phyloP scores from a whole-genome alignment of 2,797 vertebrate genomes.

The Capromys pilorides region DNA sequence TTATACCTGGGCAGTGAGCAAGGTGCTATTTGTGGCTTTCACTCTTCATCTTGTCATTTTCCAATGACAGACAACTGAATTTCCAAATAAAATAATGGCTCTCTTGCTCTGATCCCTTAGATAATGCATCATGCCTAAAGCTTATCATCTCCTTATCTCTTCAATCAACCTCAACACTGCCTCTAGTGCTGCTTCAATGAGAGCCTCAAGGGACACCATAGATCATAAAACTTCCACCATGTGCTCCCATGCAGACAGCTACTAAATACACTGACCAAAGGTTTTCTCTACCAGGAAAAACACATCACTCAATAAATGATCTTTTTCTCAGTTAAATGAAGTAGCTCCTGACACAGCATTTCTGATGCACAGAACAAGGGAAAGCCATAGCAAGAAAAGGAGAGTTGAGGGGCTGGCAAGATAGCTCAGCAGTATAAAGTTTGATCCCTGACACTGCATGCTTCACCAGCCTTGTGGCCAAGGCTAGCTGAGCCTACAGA shows the following conservation, averaged over 20 bases:
- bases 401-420: too few species aligned
- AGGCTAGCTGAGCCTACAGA: too few species aligned
- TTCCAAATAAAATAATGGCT: constrained; percentile 48
- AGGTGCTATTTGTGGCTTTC: constrained; percentile 61
- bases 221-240: constrained; percentile 52
- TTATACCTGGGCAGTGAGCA: constrained; percentile 35
- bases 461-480: too few species aligned
- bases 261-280: constrained; percentile 51
- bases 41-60: constrained; percentile 58
- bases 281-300: constrained; percentile 54
- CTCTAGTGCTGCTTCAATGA: constrained; percentile 28
- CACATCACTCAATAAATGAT: constrained; percentile 65
- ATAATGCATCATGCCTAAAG: not conserved
- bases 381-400: not conserved
- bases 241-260: constrained; percentile 60
- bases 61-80: constrained; percentile 65
- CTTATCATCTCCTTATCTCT: constrained; percentile 37
- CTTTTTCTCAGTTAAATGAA: constrained; percentile 69
- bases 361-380: not conserved
- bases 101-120: constrained; percentile 30
- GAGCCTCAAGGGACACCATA: not conserved
- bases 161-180: constrained; percentile 34
- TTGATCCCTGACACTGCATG: too few species aligned
- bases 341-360: not conserved
- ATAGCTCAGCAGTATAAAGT: too few species aligned